Evolutionary conservation across 2,888 invertebrate species (phyloP).

Genomic region (Dynastes tityus): DNA sequence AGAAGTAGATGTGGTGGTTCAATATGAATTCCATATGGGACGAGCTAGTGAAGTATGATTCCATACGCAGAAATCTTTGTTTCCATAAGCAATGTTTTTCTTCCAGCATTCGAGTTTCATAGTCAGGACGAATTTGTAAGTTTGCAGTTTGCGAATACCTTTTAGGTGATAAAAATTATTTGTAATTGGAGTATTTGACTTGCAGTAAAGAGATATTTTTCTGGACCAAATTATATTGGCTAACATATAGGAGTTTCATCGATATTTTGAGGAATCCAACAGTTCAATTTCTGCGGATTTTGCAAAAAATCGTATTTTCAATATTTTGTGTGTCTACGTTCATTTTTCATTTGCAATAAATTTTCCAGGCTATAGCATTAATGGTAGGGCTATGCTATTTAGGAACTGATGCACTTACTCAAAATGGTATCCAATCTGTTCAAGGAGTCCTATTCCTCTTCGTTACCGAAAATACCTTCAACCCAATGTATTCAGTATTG

Average conservation of each 20-base stretch:
- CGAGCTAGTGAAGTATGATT: slow-evolving; percentile 72
- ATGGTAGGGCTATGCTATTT: slow-evolving; percentile 90
- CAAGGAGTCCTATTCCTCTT: slow-evolving; percentile 91
- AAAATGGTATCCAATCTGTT: slow-evolving; percentile 88
- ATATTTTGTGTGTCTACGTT: slow-evolving; percentile 1
- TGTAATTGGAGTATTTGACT: slow-evolving; percentile 49
- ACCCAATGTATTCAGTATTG: slow-evolving; percentile 92
- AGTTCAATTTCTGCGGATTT: slow-evolving; percentile 81
- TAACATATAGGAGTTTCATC: slow-evolving; percentile 83
- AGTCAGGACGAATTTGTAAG: slow-evolving; percentile 57
- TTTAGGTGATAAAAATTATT: background rate
- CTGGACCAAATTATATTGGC: slow-evolving; percentile 82
- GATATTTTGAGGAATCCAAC: slow-evolving; percentile 86
- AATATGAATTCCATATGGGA: slow-evolving; percentile 81
- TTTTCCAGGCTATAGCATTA: slow-evolving; percentile 77
- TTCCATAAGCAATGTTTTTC: slow-evolving; percentile 22
- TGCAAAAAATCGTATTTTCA: slow-evolving; percentile 84
- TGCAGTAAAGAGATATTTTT: slow-evolving; percentile 78
- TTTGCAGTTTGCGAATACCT: slow-evolving; percentile 50
- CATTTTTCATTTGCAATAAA: background rate
- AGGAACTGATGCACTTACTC: slow-evolving; percentile 81
- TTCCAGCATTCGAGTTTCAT: slow-evolving; percentile 56
- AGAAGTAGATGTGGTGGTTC: slow-evolving; percentile 83
- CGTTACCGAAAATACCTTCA: slow-evolving; percentile 92
- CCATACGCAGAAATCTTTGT: background rate